These are phyloP conservation scores for Sturmia bella DNA, from an alignment of 2,888 invertebrate species.

Conservation along the genomic window DNA sequence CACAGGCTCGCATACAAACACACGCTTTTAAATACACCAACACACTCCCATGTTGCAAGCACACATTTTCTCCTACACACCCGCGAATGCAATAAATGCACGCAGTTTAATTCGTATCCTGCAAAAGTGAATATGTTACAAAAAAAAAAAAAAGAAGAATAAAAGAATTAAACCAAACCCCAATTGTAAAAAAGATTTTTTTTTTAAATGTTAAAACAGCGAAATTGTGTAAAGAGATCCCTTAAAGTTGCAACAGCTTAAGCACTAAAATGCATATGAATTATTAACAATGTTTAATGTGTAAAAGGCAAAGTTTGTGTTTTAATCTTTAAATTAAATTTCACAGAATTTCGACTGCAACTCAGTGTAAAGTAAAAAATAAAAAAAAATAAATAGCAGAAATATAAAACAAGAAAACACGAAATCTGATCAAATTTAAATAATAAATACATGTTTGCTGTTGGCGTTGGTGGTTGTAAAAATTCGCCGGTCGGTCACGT, in stretches of 20 bases:
- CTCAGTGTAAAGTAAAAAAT: not conserved
- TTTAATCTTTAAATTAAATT: slow-evolving; percentile 22
- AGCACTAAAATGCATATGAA: slow-evolving; percentile 35
- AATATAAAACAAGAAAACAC: not conserved
- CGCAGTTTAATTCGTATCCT: slow-evolving; percentile 54
- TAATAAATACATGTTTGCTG: slow-evolving; percentile 12
- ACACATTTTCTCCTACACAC: not conserved
- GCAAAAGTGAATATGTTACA: not conserved
- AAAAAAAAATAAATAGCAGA: not conserved
- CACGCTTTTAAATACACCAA: not conserved
- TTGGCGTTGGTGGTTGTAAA: not conserved
- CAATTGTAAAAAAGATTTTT: slow-evolving; percentile 22
- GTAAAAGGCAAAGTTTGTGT: slow-evolving; percentile 10
- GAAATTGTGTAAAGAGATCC: slow-evolving; percentile 6
- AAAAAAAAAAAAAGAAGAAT: slow-evolving; percentile 22
- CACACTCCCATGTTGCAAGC: not conserved
- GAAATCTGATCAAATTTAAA: slow-evolving; percentile 25
- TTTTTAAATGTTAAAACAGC: slow-evolving; percentile 31
- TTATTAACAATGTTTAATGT: slow-evolving; percentile 35
- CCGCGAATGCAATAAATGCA: slow-evolving; percentile 6
- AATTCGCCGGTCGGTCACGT: slow-evolving; percentile 8
- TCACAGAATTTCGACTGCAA: slow-evolving; percentile 8
- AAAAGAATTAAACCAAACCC: slow-evolving; percentile 47
- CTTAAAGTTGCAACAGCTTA: slow-evolving; percentile 14
- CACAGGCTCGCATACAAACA: not conserved